These are phyloP conservation scores for Elmis aenea DNA, from an alignment of 2,888 invertebrate genomes.

Conservation along the genomic window DNA sequence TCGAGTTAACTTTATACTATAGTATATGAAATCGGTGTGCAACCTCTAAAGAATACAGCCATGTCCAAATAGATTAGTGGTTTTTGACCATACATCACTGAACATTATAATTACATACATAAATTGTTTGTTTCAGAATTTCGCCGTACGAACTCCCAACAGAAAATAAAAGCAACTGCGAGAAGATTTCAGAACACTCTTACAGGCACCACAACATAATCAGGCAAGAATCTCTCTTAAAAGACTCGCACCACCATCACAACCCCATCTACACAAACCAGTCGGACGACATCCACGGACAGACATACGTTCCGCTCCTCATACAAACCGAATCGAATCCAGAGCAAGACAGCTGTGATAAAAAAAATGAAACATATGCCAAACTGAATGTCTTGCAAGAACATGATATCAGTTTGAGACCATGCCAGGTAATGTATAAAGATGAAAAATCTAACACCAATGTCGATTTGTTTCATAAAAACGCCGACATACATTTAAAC, in stretches of 20 bases:
- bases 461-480: conserved; percentile 8
- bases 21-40: too few species aligned
- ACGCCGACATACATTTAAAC: conserved; percentile 8
- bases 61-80: too few species aligned
- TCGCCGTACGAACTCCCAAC: conserved; percentile 18
- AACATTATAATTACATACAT: too few species aligned
- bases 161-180: conserved; percentile 20
- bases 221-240: conserved; percentile 19
- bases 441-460: conserved; percentile 2
- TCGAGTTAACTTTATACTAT: too few species aligned
- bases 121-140: conserved; percentile 12
- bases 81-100: too few species aligned
- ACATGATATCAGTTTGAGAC: not conserved
- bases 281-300: conserved; percentile 16
- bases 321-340: conserved; percentile 19
- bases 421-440: too few species aligned
- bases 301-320: conserved; percentile 24
- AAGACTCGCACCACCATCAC: conserved; percentile 18
- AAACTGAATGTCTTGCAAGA: conserved; percentile 22
- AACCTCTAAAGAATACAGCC: too few species aligned
- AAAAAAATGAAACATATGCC: conserved; percentile 25
- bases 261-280: conserved; percentile 21
- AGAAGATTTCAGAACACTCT: conserved; percentile 16
- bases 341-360: conserved; percentile 20
- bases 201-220: conserved; percentile 20